These are phyloP conservation scores for Nothobranchius furzeri DNA, from an alignment of 2,113 vertebrate species.

Conservation along the genomic window DNA sequence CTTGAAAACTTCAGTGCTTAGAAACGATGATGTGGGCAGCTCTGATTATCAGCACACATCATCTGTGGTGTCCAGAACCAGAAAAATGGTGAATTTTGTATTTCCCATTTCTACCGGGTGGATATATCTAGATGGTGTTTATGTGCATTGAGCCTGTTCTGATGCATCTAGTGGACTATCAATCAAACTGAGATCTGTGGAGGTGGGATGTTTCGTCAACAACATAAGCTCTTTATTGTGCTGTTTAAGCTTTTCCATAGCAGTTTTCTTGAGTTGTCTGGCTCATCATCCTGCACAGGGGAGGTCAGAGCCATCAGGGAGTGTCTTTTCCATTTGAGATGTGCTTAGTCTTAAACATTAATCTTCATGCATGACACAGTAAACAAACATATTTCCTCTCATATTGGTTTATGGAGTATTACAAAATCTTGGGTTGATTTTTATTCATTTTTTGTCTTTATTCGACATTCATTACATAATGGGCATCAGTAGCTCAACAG, in stretches of 20 bases:
- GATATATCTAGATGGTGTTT: neutral
- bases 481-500: too few species aligned
- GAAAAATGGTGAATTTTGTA: neutral
- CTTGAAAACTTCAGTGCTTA: too few species aligned
- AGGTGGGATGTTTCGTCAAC: neutral
- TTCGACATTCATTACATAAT: neutral
- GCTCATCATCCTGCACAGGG: neutral
- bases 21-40: too few species aligned
- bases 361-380: neutral
- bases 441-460: neutral
- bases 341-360: neutral
- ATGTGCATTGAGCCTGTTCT: neutral
- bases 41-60: too few species aligned
- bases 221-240: slow-evolving; percentile 2
- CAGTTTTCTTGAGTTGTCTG: neutral
- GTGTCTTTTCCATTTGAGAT: neutral
- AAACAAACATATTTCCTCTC: neutral
- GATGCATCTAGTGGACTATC: neutral
- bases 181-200: neutral
- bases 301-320: neutral
- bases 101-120: neutral
- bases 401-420: neutral
- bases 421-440: neutral
- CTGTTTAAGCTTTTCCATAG: neutral
- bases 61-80: neutral